Percentiles rank a stretch among this genome's conserved stretches.
These are phyloP conservation scores for Aphelinus atriplicis DNA, from an alignment of 1,140 invertebrate species.

Conservation along the genomic window DNA sequence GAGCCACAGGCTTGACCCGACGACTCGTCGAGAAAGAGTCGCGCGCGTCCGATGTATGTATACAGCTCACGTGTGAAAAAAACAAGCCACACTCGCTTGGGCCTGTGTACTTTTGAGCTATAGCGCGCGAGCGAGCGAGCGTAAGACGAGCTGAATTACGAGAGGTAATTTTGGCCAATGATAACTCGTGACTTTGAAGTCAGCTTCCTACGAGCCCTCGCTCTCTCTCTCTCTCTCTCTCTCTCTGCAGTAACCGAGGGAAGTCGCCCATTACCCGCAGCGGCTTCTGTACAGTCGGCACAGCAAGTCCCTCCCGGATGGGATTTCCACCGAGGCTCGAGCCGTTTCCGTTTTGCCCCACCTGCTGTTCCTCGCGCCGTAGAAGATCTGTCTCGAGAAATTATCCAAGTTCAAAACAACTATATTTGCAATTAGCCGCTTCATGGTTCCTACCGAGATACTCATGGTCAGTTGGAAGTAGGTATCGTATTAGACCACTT, in stretches of 20 bases:
- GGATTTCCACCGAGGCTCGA: conserved; percentile 6
- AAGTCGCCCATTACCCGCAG: conserved; percentile 56
- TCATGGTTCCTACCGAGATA: too few relatives aligned
- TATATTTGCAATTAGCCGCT: too few relatives aligned
- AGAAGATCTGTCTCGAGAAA: too few relatives aligned
- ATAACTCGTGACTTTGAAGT: conserved; percentile 63
- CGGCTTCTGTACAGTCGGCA: conserved; percentile 55
- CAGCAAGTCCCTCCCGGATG: conserved; percentile 46
- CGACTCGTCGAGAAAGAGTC: background rate
- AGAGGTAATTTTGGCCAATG: conserved; percentile 58
- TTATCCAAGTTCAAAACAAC: too few relatives aligned
- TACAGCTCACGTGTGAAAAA: background rate
- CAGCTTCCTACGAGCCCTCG: conserved; percentile 57
- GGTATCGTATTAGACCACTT: too few relatives aligned
- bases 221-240: background rate
- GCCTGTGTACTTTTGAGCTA: background rate
- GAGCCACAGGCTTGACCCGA: too few relatives aligned
- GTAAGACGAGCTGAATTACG: conserved; percentile 54
- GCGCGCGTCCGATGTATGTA: background rate
- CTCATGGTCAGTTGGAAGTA: too few relatives aligned
- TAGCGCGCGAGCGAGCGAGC: background rate
- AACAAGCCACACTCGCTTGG: background rate
- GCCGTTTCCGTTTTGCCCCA: background rate
- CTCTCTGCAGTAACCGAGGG: conserved; percentile 41
- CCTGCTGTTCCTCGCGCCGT: too few relatives aligned